Evolutionary conservation across 1,140 invertebrate genomes (phyloP), one percentile per base, ranked within the genome.

Genomic region (Colletes latitarsis): DNA sequence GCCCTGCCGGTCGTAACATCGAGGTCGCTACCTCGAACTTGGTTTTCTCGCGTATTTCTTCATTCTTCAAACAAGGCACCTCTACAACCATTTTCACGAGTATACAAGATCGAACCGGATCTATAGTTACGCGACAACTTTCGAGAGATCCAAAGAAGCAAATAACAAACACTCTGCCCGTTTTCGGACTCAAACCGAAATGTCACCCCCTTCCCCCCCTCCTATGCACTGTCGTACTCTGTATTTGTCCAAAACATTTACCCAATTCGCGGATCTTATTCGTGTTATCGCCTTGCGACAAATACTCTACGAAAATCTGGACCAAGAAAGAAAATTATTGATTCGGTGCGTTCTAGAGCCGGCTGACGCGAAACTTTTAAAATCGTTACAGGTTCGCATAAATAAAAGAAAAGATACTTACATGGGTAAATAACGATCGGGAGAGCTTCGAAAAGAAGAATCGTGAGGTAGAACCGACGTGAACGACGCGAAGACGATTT

Each of bases 371-470:
- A 57, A 17, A 57, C 53, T 62, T 21, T 39, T 30, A 14, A 39
- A 63, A 58, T 58, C 6, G n/a, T 62, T 30, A 19, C 57, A 21
- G 57, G 57, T 58, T 21, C 41, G 30, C 5, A 17, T 41, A 41
- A 17, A 14, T 64, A 10, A 43, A 43, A 43, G 17, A 43, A 43
- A 43, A 43, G 39, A 64, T 64, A 64, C 64, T 66, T 66, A 66
- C 64, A 66, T 46, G 43, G n/a, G 19, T 17, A 19, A 43, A 12
- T 46, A 64, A 64, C 63, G 41, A 49, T 66, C 41, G 64, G 64
- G 17, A 66, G 41, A 66, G 64, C 64, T 66, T 66, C n/a, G 46
- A 39, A 69, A 69, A 69, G 52, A 70, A 70, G 17, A 70, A 19
- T 41, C 17, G 68, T 57, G 39, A 43, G 15, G 17, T 64, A 64